Evolutionary conservation across 2,113 vertebrate genomes (phyloP), one percentile per base, ranked within the genome.

Genomic region (Scortum barcoo): DNA sequence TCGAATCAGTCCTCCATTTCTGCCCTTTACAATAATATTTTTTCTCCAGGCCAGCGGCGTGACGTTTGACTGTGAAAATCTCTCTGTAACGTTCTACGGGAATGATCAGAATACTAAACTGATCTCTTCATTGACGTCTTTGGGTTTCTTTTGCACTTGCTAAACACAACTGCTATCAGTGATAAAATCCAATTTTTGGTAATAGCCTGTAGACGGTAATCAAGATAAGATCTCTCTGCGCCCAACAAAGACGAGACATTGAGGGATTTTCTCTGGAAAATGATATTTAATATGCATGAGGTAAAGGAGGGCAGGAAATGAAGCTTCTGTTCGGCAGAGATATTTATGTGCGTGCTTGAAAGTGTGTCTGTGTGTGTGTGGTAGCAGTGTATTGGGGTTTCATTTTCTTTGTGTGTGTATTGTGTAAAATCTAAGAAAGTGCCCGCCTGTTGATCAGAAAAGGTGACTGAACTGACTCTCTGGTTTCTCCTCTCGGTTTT

Each of bases 211-310:
- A 74, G 90, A 90, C 81, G 42, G 72, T 89, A 84, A 93, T 91
- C 83, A 89, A 89, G 89, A 93, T 90, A 63, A 72, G 83, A 89
- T 89, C 85, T 81, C 63, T 67, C 58, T 40, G 80, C 40, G 62
- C 44, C 81, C 70, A 81, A 84, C 88, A 73, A 82, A 84, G 89
- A 90, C 10, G 22, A 83, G 86, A 90, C 86, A 84, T 79, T 87
- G 88, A 90, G 81, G 90, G 84, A 93, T 92, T 89, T 91, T 92
- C 84, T 88, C 90, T 86, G 90, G 86, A 86, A 93, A 87, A 91
- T 89, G 51, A 78, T 92, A 85, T 92, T 93, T 91, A 93, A 91
- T 94, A 92, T 94, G 87, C 91, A 92, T 90, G 92, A 92, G 91
- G 82, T 84, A 86, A 83, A 84, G 78, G 81, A 90, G 80, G 77